Evolutionary conservation across 2,888 invertebrate genomes (phyloP).

Genomic region (Plagodis pulveraria): DNA sequence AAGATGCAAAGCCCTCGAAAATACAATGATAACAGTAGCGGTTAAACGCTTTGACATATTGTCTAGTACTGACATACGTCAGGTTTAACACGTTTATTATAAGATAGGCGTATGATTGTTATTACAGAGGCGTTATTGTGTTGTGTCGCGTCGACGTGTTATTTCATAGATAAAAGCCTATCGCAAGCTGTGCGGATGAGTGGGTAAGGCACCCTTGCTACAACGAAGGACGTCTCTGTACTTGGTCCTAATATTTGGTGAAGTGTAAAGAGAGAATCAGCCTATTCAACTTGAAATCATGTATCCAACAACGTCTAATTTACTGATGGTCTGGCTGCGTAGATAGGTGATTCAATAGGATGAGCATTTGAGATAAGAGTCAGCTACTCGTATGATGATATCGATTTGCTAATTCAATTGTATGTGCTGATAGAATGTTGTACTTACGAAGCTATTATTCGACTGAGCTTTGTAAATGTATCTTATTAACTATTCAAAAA

Average conservation of each 20-base stretch:
- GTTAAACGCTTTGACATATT: conserved; percentile 32
- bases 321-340: conserved; percentile 25
- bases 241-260: conserved; percentile 54
- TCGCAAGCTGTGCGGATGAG: conserved; percentile 69
- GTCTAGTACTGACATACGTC: conserved; percentile 28
- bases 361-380: conserved; percentile 39
- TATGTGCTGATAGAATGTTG: conserved; percentile 14
- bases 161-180: conserved; percentile 60
- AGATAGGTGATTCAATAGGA: conserved; percentile 34
- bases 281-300: conserved; percentile 56
- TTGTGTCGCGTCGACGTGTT: conserved; percentile 49
- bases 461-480: conserved; percentile 8
- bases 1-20: conserved; percentile 12
- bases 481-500: conserved; percentile 1
- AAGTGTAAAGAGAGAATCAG: conserved; percentile 61
- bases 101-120: conserved; percentile 51
- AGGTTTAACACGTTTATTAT: conserved; percentile 43
- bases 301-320: conserved; percentile 40
- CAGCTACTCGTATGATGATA: conserved; percentile 25
- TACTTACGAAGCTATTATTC: conserved; percentile 2
- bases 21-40: conserved; percentile 31
- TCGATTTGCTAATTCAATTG: conserved; percentile 28
- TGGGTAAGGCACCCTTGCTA: conserved; percentile 51
- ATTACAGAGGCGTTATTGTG: conserved; percentile 51
- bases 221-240: conserved; percentile 42